Evolutionary conservation across 2,888 invertebrate species (phyloP), one percentile per base, ranked within the genome.

Genomic region (Odiellus spinosus): DNA sequence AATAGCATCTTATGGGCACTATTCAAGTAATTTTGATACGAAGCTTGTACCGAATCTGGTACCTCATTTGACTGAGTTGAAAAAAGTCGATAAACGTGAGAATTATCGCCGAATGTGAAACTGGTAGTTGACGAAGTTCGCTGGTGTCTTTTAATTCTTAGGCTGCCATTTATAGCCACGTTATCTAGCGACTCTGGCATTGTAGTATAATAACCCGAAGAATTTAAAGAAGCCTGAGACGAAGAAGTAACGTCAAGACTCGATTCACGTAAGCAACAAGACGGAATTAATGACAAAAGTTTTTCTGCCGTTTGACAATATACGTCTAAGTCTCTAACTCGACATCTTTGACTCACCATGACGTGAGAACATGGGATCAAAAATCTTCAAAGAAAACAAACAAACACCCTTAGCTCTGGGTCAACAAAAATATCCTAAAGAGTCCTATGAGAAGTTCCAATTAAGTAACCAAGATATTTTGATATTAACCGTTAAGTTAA

Each of bases 1-100:
- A 75, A 73, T 45, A 91, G 80, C 63, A 80, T 80, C 60, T 75
- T 76, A 53, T 82, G 74, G 0, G 90, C 87, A 64, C 86, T 85
- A 61, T 79, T 78, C 26, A 93, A 70, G 67, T 91, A 91, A 19
- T 67, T 65, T 38, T 62, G 55, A 51, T 66, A 68, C 50, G 44
- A 46, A 15, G 51, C 46, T 32, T 43, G 45, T 12, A 47, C 44
- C 26, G 26, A 26, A 26, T 26, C 26, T 8, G 26, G 26, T 3
- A 26, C 3, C 18, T 48, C 47, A 33, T 42, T 26, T 15, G 19
- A 8, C 21, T 44, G 40, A 2, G 41, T 36, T 21, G 40, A 43
- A 2, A 19, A 19, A 6, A 36, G 18, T 18, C 15, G 15, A 44
- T 43, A 46, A n/a, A 43, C 42, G 8, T 38, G 8, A 17, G 43